Base-by-base conservation (phyloP, 2,888 invertebrate genomes). In the Agapetus fuscipes region DNA sequence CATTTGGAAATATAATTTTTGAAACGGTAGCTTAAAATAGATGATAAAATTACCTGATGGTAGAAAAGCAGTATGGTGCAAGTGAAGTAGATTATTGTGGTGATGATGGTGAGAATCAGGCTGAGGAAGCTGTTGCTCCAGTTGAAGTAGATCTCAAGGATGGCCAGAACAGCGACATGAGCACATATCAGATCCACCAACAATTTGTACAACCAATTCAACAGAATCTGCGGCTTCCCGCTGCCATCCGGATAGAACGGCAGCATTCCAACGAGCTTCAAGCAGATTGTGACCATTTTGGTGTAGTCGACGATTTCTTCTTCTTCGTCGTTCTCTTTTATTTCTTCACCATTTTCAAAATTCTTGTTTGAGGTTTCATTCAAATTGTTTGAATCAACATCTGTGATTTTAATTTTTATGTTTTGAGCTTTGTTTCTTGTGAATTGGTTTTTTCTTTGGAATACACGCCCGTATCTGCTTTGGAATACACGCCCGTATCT, bases 91-190 rank as follows among this genome's bases (percentile, higher is more conserved):
- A 45, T 47, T 5, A 42, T 25, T 3, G 42, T 42, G 16, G 39
- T 45, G 3, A 47, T 37, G 39, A 47, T 36, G 17, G 41, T 47
- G 4, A 37, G 39, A 2, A 41, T 44, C 16, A 41, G 30, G 9
- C 20, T 34, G 16, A 41, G 41, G 2, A 47, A 24, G 16, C 44
- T 34, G n/a, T 41, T 44, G 34, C 44, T 41, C 44, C 44, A 47
- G 2, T 28, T 36, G 3, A 38, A 26, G 10, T 41, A 17, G 14
- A 47, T 39, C 36, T 44, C 39, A 11, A 30, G 31, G n/a, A 39
- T 17, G 3, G 41, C 43, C 26, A 47, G 43, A 3, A 32, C 15
- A 13, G 20, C 41, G 9, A 44, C 41, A 11, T 47, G 39, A 15
- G 31, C 24, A 25, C 43, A 42, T 10, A 39, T 34, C 9, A 47